A percentile compares a stretch with the other conserved stretches of the same genome.
These are phyloP conservation scores for Pteromalus puparum DNA, from an alignment of 1,140 invertebrate species.

Conservation along the genomic window DNA sequence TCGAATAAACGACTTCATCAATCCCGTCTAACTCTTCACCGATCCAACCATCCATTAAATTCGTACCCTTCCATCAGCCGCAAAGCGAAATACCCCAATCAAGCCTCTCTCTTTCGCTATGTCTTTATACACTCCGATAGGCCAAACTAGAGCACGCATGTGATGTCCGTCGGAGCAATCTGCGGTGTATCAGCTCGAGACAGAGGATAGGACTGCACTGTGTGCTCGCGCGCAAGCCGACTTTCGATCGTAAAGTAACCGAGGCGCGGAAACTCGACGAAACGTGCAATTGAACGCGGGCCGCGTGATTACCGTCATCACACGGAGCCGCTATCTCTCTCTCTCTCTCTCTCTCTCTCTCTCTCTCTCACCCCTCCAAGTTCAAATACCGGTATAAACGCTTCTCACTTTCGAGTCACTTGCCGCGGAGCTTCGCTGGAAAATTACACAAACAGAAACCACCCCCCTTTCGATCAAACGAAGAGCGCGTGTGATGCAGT, in stretches of 20 bases:
- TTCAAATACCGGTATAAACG: constrained; percentile 68
- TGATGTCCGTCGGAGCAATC: not conserved
- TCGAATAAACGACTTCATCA: not conserved
- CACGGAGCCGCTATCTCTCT: constrained; percentile 2
- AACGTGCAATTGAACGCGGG: constrained; percentile 67
- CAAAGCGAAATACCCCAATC: constrained; percentile 14
- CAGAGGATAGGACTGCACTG: not conserved
- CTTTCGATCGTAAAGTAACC: constrained; percentile 66
- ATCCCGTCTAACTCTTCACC: no score
- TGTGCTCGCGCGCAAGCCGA: constrained; percentile 46
- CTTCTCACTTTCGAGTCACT: constrained; percentile 66
- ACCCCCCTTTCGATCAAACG: not conserved
- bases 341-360: no score
- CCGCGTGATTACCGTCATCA: constrained; percentile 68
- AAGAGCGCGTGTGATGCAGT: no score
- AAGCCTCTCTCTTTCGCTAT: not conserved
- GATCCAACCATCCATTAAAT: not conserved
- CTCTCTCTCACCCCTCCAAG: constrained; percentile 49
- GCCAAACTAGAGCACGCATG: not conserved
- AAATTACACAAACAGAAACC: constrained; percentile 1
- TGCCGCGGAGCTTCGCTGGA: not conserved
- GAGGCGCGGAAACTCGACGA: constrained; percentile 66
- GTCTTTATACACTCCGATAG: not conserved
- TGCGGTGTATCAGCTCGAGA: not conserved
- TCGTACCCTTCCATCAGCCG: not conserved